A percentile compares a stretch with the other conserved stretches of the same genome.
phyloP scores from a whole-genome alignment of 2,797 vertebrate genomes.

The Sebastes iracundus region DNA sequence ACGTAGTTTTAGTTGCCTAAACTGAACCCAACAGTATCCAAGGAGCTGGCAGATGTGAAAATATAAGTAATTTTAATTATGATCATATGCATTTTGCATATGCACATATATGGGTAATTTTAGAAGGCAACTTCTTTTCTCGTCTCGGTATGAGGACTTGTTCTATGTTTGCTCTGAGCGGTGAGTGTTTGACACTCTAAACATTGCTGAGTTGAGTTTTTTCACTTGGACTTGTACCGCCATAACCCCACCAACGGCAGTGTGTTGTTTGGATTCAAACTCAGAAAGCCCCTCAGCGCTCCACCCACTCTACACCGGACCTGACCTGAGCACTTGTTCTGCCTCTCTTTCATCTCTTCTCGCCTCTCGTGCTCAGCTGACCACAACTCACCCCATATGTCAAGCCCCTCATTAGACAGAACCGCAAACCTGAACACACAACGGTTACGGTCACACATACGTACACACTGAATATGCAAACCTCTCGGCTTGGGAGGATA shows the following conservation, averaged over 20 bases:
- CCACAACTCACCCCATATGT: conserved; percentile 38
- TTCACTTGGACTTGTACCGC: neutral
- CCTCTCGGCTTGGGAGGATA: neutral
- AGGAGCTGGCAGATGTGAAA: neutral
- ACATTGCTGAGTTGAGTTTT: neutral
- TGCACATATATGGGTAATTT: too few species aligned
- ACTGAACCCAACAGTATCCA: neutral
- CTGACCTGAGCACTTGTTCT: conserved; percentile 44
- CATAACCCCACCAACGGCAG: neutral
- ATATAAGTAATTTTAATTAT: too few species aligned
- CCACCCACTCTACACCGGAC: conserved; percentile 3
- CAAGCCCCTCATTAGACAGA: conserved; percentile 44
- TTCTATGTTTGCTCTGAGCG: neutral
- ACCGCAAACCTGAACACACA: conserved; percentile 1
- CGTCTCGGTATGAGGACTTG: neutral
- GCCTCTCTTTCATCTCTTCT: conserved; percentile 56
- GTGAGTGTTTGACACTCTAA: neutral
- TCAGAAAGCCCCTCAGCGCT: conserved; percentile 6
- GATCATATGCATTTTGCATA: too few species aligned
- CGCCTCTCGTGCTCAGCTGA: conserved; percentile 36
- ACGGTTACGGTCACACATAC: neutral
- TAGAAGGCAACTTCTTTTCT: neutral
- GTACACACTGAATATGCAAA: neutral
- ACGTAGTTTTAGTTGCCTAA: neutral
- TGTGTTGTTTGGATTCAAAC: conserved; percentile 47